A percentile compares a stretch with the other conserved stretches of the same genome.
phyloP scores from a whole-genome alignment of 1,140 invertebrate species.

The Diprion similis region DNA sequence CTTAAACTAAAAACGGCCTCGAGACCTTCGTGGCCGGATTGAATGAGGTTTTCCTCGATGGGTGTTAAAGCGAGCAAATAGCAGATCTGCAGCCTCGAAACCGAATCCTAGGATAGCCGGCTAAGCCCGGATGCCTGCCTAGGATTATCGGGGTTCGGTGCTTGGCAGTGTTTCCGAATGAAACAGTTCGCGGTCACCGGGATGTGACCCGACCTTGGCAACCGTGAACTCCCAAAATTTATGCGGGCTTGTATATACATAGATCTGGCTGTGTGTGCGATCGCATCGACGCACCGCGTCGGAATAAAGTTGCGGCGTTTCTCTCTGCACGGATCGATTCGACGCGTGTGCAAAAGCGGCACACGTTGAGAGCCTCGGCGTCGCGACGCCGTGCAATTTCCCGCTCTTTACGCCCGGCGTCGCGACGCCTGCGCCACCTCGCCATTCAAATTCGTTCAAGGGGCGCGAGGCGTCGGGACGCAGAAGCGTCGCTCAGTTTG shows the following conservation, averaged over 20 bases:
- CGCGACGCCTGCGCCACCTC: conserved; percentile 44
- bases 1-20: too few species aligned
- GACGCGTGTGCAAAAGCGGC: not conserved
- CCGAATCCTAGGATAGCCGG: too few species aligned
- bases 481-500: conserved; percentile 41
- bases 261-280: not conserved
- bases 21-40: too few species aligned
- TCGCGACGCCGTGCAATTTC: conserved; percentile 8
- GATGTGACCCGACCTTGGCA: conserved; percentile 7
- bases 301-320: too few species aligned
- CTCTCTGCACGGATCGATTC: not conserved
- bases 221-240: conserved; percentile 12
- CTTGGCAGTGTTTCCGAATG: not conserved
- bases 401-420: conserved; percentile 13
- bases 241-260: conserved; percentile 10
- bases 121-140: too few species aligned
- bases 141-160: too few species aligned
- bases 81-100: too few species aligned
- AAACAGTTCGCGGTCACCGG: not conserved
- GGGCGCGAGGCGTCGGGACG: conserved; percentile 8
- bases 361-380: not conserved
- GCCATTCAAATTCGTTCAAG: conserved; percentile 35
- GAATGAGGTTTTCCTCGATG: too few species aligned
- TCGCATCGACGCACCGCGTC: too few species aligned
- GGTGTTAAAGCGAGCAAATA: too few species aligned